Conservation (phyloP, 2,113 vertebrate genomes). For the Eretmochelys imbricata region DNA sequence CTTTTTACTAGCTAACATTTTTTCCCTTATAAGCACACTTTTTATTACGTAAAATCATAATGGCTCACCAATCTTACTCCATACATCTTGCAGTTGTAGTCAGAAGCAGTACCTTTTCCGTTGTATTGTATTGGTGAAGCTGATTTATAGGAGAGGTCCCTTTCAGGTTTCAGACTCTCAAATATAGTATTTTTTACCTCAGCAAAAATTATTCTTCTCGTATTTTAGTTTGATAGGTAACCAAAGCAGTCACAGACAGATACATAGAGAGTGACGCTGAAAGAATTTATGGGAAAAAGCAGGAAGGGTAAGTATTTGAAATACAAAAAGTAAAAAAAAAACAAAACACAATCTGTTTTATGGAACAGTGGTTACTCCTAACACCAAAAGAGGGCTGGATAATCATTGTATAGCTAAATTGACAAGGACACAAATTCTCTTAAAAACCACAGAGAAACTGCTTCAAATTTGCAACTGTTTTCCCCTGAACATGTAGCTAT, state of each 20-base stretch:
- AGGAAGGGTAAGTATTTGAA: background rate
- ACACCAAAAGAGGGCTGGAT: background rate
- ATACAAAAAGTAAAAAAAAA: background rate
- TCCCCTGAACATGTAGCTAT: background rate
- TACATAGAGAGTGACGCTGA: background rate
- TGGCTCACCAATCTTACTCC: conserved; percentile 3
- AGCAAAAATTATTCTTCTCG: background rate
- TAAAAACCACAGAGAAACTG: background rate
- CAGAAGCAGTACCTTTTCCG: background rate
- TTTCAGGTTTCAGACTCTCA: conserved; percentile 9
- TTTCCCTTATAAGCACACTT: background rate
- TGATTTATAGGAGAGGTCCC: background rate
- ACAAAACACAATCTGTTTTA: background rate
- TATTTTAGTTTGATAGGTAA: background rate
- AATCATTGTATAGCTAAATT: background rate
- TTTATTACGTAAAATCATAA: conserved; percentile 25
- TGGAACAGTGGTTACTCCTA: background rate
- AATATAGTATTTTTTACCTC: background rate
- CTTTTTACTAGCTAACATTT: background rate
- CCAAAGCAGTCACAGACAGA: background rate
- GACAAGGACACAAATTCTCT: background rate
- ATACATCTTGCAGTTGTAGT: background rate
- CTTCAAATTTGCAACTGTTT: background rate
- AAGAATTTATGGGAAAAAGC: background rate
- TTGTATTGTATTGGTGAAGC: background rate